Evolutionary conservation across 2,797 vertebrate species (phyloP).

Genomic region (Hippocampus kuda): DNA sequence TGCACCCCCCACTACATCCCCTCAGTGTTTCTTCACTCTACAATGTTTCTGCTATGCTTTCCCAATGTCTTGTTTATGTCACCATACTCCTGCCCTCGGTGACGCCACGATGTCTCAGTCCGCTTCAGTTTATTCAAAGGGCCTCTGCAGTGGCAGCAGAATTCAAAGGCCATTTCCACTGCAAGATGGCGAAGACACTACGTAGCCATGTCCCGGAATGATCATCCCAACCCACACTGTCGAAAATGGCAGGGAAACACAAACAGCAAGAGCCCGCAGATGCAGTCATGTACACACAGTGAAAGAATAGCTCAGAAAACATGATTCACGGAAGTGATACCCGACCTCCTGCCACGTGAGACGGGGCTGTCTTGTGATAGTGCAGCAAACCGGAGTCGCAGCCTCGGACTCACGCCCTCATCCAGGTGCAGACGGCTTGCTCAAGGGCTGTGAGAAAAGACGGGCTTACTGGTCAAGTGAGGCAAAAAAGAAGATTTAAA

Average conservation of each 20-base stretch:
- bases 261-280: too few species aligned
- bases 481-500: neutral
- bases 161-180: too few species aligned
- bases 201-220: too few species aligned
- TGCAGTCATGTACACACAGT: constrained; percentile 10
- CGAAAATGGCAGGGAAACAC: too few species aligned
- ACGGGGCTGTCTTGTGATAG: constrained; percentile 38
- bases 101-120: neutral
- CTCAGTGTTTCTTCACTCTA: neutral
- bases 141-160: too few species aligned
- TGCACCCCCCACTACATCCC: too few species aligned
- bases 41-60: neutral
- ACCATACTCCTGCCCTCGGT: neutral
- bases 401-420: constrained; percentile 26
- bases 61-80: neutral
- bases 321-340: constrained; percentile 49
- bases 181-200: too few species aligned
- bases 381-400: constrained; percentile 14
- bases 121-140: too few species aligned
- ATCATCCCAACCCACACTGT: too few species aligned
- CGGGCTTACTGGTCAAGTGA: constrained; percentile 2
- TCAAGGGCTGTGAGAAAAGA: constrained; percentile 26
- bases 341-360: constrained; percentile 21
- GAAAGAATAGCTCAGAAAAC: constrained; percentile 36
- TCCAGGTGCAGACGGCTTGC: constrained; percentile 36